A percentile compares a stretch with the other conserved stretches of the same genome.
These are phyloP conservation scores for Apodemus speciosus DNA, from an alignment of 2,113 vertebrate genomes.

Conservation along the genomic window DNA sequence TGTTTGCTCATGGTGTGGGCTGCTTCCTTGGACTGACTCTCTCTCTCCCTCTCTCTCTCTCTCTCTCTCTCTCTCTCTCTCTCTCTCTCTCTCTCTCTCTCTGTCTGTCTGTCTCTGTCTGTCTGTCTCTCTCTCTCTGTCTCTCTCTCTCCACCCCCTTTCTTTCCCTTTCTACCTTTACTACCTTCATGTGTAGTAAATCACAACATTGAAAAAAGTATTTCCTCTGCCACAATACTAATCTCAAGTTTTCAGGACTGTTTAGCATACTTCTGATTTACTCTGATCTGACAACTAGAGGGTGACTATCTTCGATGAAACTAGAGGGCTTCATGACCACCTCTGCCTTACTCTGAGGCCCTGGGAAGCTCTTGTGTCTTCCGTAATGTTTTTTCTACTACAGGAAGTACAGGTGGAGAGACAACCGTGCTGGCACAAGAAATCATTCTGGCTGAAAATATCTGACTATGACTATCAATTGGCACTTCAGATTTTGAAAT, in stretches of 20 bases:
- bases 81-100: not conserved
- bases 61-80: not conserved
- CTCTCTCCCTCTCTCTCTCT: not conserved
- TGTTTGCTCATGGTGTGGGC: conserved; percentile 72
- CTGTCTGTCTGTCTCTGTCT: rapidly evolving
- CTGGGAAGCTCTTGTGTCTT: conserved; percentile 36
- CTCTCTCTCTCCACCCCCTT: not conserved
- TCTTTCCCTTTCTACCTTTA: too few species aligned
- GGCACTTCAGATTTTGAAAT: conserved; percentile 31
- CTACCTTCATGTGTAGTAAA: conserved; percentile 71
- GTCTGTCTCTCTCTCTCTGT: not conserved
- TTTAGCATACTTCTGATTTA: conserved; percentile 55
- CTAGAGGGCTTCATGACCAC: not conserved
- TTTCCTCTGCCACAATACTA: conserved; percentile 39
- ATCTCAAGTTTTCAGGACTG: conserved; percentile 29
- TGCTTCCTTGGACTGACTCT: conserved; percentile 25
- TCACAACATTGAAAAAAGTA: conserved; percentile 16
- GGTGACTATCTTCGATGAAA: conserved; percentile 39
- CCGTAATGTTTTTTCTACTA: conserved; percentile 46
- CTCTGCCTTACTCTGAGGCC: conserved; percentile 34
- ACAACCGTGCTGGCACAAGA: conserved; percentile 37
- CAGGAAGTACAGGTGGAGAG: conserved; percentile 4
- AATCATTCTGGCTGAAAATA: conserved; percentile 55
- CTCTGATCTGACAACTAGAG: conserved; percentile 30
- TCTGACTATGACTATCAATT: not conserved